Evolutionary conservation across 2,888 invertebrate species (phyloP), one percentile per base, ranked within the genome.

Genomic region (Acleris sparsana): DNA sequence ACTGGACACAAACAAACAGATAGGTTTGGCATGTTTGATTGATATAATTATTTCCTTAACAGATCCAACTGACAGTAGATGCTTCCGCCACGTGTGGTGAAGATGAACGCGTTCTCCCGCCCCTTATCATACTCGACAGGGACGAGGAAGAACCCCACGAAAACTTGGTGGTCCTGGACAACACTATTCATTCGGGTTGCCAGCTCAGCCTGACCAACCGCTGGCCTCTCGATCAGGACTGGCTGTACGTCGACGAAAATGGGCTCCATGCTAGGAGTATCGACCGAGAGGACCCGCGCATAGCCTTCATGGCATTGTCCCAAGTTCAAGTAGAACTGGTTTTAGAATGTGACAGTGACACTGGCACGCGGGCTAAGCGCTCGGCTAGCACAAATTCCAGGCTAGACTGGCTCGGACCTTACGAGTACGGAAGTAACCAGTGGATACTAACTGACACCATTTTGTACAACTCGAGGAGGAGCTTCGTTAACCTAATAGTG

Each of bases 301-400:
- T 93, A 59, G 92, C 92, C 4, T 88, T 85, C 65, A 92, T 93
- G 93, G 74, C 87, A 44, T 69, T 88, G 48, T 92, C 93, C 0
- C 93, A 93, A 82, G 77, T 93, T 52, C 89, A 92, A 82, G 86
- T 91, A 1, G 92, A 93, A 75, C 77, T 93, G 48, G 78, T 74
- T 22, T 74, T 93, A 49, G 72, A 82, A 53, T 93, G 92, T 69
- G 80, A 80, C 55, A 73, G 63, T 59, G 85, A 85, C 69, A 56
- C 63, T 59, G 69, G 63, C 5, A 59, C 61, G 5, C 82, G 86
- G 52, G 67, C 59, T 11, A 91, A 84, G 72, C 85, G 91, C 18
- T 87, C 89, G 20, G 39, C 78, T 43, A 58, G 63, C 48, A 57
- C 67, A 46, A 70, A 71, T 13, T 53, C 67, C 18, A 73, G 72